phyloP scores from a whole-genome alignment of 2,888 invertebrate species.

The Euplagia quadripunctaria region DNA sequence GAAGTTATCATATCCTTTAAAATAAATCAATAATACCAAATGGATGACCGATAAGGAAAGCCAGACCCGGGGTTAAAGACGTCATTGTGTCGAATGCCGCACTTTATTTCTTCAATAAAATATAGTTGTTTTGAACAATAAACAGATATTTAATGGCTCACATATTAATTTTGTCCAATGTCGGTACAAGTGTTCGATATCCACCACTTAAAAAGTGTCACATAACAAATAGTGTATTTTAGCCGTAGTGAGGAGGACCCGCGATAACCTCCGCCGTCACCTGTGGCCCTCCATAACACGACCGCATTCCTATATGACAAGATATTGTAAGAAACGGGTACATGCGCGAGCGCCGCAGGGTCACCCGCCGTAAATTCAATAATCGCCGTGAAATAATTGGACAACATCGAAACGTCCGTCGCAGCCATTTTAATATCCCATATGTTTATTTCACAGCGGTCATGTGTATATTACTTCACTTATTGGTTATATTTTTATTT shows the following conservation, averaged over 20 bases:
- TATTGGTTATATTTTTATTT: constrained; percentile 15
- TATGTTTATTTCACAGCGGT: constrained; percentile 10
- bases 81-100: neutral
- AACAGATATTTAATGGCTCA: constrained; percentile 1
- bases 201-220: constrained; percentile 13
- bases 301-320: constrained; percentile 43
- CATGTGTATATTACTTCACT: constrained; percentile 13
- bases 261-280: constrained; percentile 19
- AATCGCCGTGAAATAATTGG: constrained; percentile 41
- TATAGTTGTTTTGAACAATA: constrained; percentile 6
- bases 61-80: neutral
- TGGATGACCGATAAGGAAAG: neutral
- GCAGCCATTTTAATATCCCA: constrained; percentile 11
- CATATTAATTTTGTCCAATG: constrained; percentile 13
- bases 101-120: constrained; percentile 8
- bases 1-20: neutral
- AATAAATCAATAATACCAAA: neutral
- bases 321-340: constrained; percentile 11
- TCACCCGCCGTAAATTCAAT: constrained; percentile 48
- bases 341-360: constrained; percentile 25
- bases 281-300: constrained; percentile 33
- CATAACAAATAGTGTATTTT: constrained; percentile 11
- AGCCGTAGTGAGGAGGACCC: neutral
- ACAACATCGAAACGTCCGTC: constrained; percentile 8
- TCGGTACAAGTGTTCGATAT: constrained; percentile 1